Evolutionary conservation across 1,140 invertebrate species (phyloP).

Genomic region (Drosophila sechellia): DNA sequence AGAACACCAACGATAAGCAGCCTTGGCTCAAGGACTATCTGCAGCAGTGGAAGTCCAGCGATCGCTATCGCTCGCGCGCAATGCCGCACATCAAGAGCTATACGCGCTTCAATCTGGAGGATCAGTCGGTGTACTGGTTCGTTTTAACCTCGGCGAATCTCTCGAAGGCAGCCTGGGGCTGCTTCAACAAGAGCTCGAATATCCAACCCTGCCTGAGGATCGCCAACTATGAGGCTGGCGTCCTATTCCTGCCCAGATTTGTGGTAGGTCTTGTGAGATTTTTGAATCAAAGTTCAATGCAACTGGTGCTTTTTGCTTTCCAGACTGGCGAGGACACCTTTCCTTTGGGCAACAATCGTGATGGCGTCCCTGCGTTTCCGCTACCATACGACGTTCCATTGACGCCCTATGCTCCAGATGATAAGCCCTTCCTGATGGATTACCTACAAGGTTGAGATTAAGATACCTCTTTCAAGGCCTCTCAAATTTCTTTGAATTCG

Average conservation of each 20-base stretch:
- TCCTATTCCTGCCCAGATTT: constrained; percentile 94
- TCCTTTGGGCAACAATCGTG: constrained; percentile 80
- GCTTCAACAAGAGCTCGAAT: constrained; percentile 88
- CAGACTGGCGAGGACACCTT: constrained; percentile 83
- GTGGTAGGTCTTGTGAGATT: constrained; percentile 87
- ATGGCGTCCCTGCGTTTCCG: constrained; percentile 86
- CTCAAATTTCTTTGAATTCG: background rate
- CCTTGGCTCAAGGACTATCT: constrained; percentile 91
- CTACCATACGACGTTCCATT: constrained; percentile 93
- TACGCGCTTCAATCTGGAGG: constrained; percentile 88
- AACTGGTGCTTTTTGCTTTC: constrained; percentile 2
- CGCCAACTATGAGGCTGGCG: constrained; percentile 95
- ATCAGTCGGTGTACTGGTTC: constrained; percentile 91
- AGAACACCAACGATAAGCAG: constrained; percentile 92
- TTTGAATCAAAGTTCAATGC: no score
- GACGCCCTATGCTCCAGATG: constrained; percentile 87
- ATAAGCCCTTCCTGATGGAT: constrained; percentile 87
- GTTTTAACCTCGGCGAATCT: constrained; percentile 96
- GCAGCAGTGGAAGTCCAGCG: constrained; percentile 92
- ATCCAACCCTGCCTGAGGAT: constrained; percentile 88
- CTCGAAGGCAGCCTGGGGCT: constrained; percentile 98
- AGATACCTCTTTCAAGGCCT: background rate
- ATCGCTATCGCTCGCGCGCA: constrained; percentile 88
- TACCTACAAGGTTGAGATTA: constrained; percentile 60
- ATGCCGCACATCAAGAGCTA: constrained; percentile 98